Base-by-base conservation (phyloP, 2,113 vertebrate genomes). In the Ptychochromis oligacanthus region DNA sequence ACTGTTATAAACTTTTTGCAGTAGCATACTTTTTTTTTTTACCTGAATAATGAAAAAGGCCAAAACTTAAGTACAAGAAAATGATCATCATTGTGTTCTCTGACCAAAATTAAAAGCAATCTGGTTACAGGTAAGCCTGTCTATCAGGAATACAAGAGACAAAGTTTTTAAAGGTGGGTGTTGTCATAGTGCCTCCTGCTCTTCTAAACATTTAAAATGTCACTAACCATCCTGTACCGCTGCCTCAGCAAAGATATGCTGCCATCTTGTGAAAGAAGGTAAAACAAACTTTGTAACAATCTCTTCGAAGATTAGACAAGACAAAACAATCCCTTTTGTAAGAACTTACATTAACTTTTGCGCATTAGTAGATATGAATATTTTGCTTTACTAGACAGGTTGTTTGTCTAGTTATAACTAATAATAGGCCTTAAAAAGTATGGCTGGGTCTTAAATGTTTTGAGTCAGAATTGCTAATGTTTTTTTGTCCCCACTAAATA, bases 191-290 rank as follows among this genome's bases (percentile, higher is more conserved):
- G 62, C 13, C 40, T 70, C 40, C 38, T 65, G 62, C 40, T 70
- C 40, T 28, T 70, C 40, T 70, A 18, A 49, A 49, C 18, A 40
- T 49, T 28, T 18, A 24, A 49, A 70, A 70, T 70, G 64, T 24
- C 4, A 24, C 40, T 12, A 70, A 28, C 9, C 40, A 49, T 9
- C 24, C 46, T 20, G 11, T 1, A 0, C 22, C 0, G 0, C 40
- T 70, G 40, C 15, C 64, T 70, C 40, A 28, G 46, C 15, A 70
- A 70, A 28, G 40, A 28, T 7, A 49, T 70, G 64, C 40, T 70
- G 40, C 64, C 64, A 70, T 18, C 64, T 70, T 70, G 64, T 70
- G 64, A 49, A 70, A 70, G 64, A 70, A 70, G 26, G 40, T 0
- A 70, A 49, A 70, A 70, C 40, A 49, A 49, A 70, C 9, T 22